Conservation (phyloP, 2,888 invertebrate species). For the Sinohyriopsis cumingii region DNA sequence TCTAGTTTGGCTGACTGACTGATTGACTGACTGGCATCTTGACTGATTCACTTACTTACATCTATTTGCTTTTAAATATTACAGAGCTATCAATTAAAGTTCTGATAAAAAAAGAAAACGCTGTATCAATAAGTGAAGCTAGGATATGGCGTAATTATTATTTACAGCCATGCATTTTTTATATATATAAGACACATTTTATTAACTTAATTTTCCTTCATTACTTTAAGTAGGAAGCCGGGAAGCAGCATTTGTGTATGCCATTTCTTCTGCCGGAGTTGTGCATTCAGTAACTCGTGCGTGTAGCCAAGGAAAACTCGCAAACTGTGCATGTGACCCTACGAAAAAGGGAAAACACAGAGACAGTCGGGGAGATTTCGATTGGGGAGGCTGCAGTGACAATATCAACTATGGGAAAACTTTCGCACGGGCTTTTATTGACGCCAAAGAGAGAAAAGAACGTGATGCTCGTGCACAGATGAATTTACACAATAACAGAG, state of each 20-base stretch:
- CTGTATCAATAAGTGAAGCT: too few species aligned
- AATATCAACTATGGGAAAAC: constrained; percentile 75
- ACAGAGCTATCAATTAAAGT: too few species aligned
- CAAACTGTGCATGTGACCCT: constrained; percentile 86
- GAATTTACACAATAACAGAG: constrained; percentile 98
- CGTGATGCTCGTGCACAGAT: constrained; percentile 85
- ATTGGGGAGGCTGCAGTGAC: constrained; percentile 90
- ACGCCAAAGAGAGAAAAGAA: constrained; percentile 82
- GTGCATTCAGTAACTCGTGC: constrained; percentile 92
- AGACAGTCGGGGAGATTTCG: constrained; percentile 60
- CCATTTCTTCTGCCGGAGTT: constrained; percentile 79
- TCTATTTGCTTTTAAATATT: too few species aligned
- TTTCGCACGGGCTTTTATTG: constrained; percentile 94
- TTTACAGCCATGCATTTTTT: background rate
- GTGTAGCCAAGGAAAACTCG: constrained; percentile 91
- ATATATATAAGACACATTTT: background rate
- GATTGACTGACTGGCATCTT: too few species aligned
- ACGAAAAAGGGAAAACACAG: constrained; percentile 56
- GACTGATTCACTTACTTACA: too few species aligned
- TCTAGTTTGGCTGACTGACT: too few species aligned
- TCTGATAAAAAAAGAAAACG: too few species aligned
- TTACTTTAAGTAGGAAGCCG: constrained; percentile 72
- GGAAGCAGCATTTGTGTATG: constrained; percentile 77
- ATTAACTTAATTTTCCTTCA: background rate
- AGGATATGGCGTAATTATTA: background rate